These are phyloP conservation scores for Frankliniella fusca DNA, from an alignment of 2,888 invertebrate species.

Conservation along the genomic window DNA sequence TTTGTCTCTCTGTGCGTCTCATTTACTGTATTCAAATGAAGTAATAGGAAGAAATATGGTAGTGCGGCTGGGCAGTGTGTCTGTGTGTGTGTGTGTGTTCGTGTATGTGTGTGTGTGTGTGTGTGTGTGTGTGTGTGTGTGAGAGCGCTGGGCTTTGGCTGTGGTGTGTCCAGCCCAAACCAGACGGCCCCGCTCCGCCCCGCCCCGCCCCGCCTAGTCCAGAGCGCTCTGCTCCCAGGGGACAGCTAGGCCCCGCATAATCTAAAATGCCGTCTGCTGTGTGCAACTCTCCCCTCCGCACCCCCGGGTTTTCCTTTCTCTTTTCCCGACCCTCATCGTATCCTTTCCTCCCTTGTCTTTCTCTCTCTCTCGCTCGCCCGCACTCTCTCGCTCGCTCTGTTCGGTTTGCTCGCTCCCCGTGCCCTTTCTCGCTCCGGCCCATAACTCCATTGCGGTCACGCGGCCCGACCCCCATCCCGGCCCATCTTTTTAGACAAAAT, in stretches of 20 bases:
- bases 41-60: conserved; percentile 26
- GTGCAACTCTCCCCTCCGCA: neutral
- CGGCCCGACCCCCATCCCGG: neutral
- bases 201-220: neutral
- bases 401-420: neutral
- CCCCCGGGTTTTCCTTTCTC: neutral
- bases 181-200: neutral
- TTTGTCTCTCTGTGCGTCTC: conserved; percentile 20
- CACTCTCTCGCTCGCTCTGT: neutral
- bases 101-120: no score
- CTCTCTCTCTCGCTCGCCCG: conserved; percentile 3
- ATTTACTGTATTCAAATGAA: conserved; percentile 27
- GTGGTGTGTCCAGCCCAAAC: neutral
- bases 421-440: neutral
- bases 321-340: neutral
- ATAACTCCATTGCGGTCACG: conserved; percentile 3
- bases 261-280: conserved; percentile 22
- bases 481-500: neutral
- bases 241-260: conserved; percentile 3
- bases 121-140: no score
- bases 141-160: no score
- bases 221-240: neutral
- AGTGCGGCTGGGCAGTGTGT: neutral
- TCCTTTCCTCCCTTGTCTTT: neutral
- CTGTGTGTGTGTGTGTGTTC: no score